Conservation (phyloP, 2,888 invertebrate species). For the Brachypterus glaber region DNA sequence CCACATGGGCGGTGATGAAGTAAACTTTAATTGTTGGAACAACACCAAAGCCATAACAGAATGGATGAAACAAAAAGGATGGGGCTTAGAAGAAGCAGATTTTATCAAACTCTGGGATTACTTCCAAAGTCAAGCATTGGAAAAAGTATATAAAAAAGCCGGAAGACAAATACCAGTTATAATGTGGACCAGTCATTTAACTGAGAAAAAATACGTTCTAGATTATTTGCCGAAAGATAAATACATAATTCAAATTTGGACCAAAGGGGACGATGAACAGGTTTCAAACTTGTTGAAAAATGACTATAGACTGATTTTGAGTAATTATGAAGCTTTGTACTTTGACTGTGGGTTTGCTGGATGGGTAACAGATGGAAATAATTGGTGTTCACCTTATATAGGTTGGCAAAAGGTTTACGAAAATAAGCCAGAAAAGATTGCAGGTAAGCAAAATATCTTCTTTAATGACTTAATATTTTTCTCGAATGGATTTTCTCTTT, state of each 20-base stretch:
- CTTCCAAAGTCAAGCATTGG: slow-evolving; percentile 62
- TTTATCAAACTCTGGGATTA: slow-evolving; percentile 63
- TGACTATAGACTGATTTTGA: slow-evolving; percentile 68
- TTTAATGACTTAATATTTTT: background rate
- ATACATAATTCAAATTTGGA: slow-evolving; percentile 81
- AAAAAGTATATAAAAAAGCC: slow-evolving; percentile 45
- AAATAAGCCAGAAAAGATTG: slow-evolving; percentile 58
- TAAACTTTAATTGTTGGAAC: slow-evolving; percentile 63
- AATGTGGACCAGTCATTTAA: slow-evolving; percentile 75
- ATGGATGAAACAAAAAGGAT: slow-evolving; percentile 57
- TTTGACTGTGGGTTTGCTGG: slow-evolving; percentile 78
- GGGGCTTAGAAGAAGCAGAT: slow-evolving; percentile 44
- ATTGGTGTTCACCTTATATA: slow-evolving; percentile 87
- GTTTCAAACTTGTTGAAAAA: slow-evolving; percentile 58
- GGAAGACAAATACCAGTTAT: slow-evolving; percentile 54
- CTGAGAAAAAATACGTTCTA: slow-evolving; percentile 54
- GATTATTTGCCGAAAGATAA: slow-evolving; percentile 59
- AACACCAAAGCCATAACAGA: slow-evolving; percentile 54
- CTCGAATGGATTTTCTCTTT: slow-evolving; percentile 1
- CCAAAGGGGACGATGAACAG: slow-evolving; percentile 53
- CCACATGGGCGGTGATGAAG: slow-evolving; percentile 87
- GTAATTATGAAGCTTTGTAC: slow-evolving; percentile 80
- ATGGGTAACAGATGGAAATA: slow-evolving; percentile 73
- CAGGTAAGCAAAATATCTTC: slow-evolving; percentile 30
- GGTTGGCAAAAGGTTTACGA: slow-evolving; percentile 83